Base-by-base conservation (phyloP, 2,888 invertebrate species). In the Dromius quadrimaculatus region DNA sequence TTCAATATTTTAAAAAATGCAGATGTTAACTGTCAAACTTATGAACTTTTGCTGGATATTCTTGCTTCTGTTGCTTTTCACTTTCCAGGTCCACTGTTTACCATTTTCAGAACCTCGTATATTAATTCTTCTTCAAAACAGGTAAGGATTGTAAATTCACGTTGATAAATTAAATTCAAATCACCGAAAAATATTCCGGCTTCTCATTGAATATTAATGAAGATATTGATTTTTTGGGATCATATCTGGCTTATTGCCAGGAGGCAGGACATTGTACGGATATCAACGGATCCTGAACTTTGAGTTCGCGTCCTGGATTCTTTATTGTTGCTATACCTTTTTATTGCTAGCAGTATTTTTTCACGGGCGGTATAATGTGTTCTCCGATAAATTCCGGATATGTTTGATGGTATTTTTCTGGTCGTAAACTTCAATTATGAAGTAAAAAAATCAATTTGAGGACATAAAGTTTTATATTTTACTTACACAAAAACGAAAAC, bases 221-320 rank as follows among this genome's bases (percentile, higher is more conserved):
- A 11, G 8, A 15, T 41, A 41, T 41, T 41, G 41, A 41, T 41
- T 17, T 17, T 15, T 9, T 6, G 11, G 41, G 41, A 41, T 13
- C 41, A 41, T 41, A 41, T 41, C 11, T 41, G 41, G 41, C 41
- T 41, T 17, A 41, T 41, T 41, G 41, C 41, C 41, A 41, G 41
- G 41, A 2, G 15, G 8, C 36, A 11, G 8, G 36, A 36, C 36
- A 11, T 11, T 36, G 41, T 41, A 4, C 13, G 41, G 41, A 41
- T 41, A 41, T 41, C 41, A 15, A 41, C 41, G 41, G 13, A 15
- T 41, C 41, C 41, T 41, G 41, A 41, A 41, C 41, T 41, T 41
- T 41, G 41, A 11, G 41, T 2, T 41, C 41, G 15, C 17, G 41
- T 41, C 41, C 41, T 41, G 41, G 11, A 41, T 41, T 41, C 41